Percentiles rank a stretch among this genome's conserved stretches.
phyloP scores from a whole-genome alignment of 37 sponge, comb jelly and placozoan species.

The Beroe ovata region DNA sequence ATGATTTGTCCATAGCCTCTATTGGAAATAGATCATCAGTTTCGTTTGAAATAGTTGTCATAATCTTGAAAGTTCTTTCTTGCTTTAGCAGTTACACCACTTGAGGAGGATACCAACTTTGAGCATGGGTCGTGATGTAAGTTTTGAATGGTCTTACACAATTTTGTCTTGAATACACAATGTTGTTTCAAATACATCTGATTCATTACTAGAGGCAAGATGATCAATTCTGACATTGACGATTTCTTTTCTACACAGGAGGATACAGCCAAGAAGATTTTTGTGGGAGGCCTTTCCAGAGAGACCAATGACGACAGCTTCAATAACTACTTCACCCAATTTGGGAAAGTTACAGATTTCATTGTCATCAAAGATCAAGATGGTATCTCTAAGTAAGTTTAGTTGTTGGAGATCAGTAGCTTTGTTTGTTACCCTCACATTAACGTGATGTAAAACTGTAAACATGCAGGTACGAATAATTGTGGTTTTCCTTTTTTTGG shows the following conservation, averaged over 20 bases:
- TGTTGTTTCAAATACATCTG: too few relatives aligned
- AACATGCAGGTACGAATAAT: background rate
- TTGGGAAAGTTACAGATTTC: slow-evolving; percentile 37
- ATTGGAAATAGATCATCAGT: too few relatives aligned
- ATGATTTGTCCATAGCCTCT: too few relatives aligned
- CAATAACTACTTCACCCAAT: slow-evolving; percentile 4
- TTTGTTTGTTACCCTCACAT: too few relatives aligned
- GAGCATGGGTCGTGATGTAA: background rate
- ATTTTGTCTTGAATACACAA: too few relatives aligned
- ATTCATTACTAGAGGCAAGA: too few relatives aligned
- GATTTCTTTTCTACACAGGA: background rate
- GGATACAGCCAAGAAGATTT: slow-evolving; percentile 14
- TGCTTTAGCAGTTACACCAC: background rate
- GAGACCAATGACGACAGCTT: slow-evolving; percentile 43
- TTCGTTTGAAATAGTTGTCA: background rate
- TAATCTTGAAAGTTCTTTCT: background rate
- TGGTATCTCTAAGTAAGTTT: slow-evolving; percentile 52
- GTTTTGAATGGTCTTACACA: too few relatives aligned
- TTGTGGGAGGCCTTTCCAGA: slow-evolving; percentile 43
- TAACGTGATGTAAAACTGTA: background rate
- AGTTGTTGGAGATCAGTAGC: background rate
- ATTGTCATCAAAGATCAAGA: slow-evolving; percentile 47
- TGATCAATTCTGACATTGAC: too few relatives aligned
- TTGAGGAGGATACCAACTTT: background rate
- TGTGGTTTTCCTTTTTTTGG: background rate